Evolutionary conservation across 2,797 vertebrate species (phyloP), one percentile per base, ranked within the genome.

Genomic region (Chelon auratus): DNA sequence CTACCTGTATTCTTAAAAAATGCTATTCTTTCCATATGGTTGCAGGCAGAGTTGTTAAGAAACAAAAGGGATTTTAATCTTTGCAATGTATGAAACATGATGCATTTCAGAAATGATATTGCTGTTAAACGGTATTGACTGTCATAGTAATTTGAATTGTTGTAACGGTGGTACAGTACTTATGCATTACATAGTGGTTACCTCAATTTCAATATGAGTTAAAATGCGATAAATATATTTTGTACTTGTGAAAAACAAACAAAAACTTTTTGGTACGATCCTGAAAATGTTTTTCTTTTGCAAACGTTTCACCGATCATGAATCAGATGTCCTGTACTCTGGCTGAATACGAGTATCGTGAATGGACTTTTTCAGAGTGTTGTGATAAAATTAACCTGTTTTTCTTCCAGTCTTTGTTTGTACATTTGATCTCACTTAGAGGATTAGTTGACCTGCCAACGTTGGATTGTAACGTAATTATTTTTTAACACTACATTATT

Each of bases 171-270:
- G 68, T 72, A 68, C 58, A 56, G 66, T 80, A 54, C 69, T 53
- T 74, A 86, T 79, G 78, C 78, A 85, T 88, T 70, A 50, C 76
- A 57, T 83, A 43, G 62, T 80, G 43, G n/a, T 89, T 88, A 81
- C 72, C 83, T 84, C 74, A 42, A 58, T 66, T 76, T 78, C 47
- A 72, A 24, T 74, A 61, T 58, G 26, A 72, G 67, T 59, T 66
- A 13, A 47, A 59, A 36, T 63, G 52, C 18, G 9, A 52, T 70
- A 9, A 48, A 61, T 77, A 65, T 79, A 52, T 84, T 86, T 83
- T 84, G 60, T 77, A 76, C 53, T 51, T 73, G 33, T 75, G 52
- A 43, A 59, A 53, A 48, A 42, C 56, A 57, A 45, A 45, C 30
- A 2, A 43, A 15, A 0, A 17, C 0, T 57, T 73, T 82, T 78